phyloP scores from a whole-genome alignment of 2,113 vertebrate genomes.

The Vanacampus margaritifer region DNA sequence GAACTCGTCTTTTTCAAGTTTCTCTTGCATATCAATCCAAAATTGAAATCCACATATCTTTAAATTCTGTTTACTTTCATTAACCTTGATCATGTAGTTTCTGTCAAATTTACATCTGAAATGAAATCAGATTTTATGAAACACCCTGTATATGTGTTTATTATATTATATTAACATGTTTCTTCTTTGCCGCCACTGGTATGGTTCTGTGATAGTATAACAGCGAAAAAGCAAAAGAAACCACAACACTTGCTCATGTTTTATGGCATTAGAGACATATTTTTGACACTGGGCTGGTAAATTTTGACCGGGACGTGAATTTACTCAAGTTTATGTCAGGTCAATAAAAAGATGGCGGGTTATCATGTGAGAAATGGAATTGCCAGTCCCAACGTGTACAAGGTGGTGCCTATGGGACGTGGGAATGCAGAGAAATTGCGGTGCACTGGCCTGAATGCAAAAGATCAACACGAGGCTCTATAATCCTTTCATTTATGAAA shows the following conservation, averaged over 20 bases:
- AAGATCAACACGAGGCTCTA: conserved; percentile 40
- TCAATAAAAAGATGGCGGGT: background rate
- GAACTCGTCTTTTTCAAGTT: no score
- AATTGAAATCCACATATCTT: no score
- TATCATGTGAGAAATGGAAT: conserved; percentile 6
- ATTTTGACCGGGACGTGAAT: background rate
- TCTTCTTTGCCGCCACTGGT: background rate
- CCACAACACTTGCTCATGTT: background rate
- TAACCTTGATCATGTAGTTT: no score
- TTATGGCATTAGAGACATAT: background rate
- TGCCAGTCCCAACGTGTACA: conserved; percentile 10
- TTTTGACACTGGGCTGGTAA: background rate
- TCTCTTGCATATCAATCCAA: no score
- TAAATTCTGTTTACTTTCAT: no score
- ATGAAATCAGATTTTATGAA: no score
- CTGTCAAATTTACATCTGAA: no score
- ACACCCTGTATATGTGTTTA: no score
- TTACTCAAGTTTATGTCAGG: background rate
- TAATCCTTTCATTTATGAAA: conserved; percentile 55
- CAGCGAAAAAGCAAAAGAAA: background rate
- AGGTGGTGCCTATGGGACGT: conserved; percentile 25
- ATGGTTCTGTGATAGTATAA: background rate
- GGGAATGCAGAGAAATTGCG: conserved; percentile 40
- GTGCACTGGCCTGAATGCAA: conserved; percentile 31
- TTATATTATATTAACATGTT: background rate